Percentiles rank a stretch among this genome's conserved stretches.
Conservation (phyloP, 2,888 invertebrate genomes). For the Leptogaster cylindrica region DNA sequence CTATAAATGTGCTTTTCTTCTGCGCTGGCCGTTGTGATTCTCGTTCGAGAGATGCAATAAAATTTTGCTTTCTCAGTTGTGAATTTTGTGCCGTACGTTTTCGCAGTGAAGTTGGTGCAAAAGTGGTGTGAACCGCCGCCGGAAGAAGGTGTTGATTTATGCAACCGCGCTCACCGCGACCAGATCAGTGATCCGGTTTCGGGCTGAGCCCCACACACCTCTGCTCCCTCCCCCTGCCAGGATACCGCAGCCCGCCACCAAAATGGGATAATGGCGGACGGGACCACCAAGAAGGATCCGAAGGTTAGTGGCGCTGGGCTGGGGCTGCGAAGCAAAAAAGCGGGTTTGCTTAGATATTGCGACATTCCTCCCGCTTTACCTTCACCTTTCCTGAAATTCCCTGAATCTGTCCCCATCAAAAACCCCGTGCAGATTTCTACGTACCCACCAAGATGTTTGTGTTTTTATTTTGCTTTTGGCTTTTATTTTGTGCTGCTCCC, state of each 20-base stretch:
- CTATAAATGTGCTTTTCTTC: no score
- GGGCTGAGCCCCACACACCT: slow-evolving; percentile 21
- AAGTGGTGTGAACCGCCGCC: slow-evolving; percentile 7
- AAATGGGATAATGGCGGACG: slow-evolving; percentile 42
- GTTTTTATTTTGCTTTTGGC: slow-evolving; percentile 15
- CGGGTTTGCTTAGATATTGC: no score
- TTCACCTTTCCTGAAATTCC: no score
- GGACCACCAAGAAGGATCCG: slow-evolving; percentile 17
- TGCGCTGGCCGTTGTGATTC: background rate
- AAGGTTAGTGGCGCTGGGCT: slow-evolving; percentile 27
- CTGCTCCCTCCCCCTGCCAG: background rate
- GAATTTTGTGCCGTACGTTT: slow-evolving; percentile 21
- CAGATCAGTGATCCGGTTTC: background rate
- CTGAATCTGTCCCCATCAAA: no score
- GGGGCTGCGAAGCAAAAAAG: background rate
- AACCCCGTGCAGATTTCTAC: background rate
- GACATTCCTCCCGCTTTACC: no score
- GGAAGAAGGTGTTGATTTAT: background rate
- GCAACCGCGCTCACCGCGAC: background rate
- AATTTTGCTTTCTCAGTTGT: slow-evolving; percentile 7
- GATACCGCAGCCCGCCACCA: slow-evolving; percentile 22
- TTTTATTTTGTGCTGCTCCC: background rate
- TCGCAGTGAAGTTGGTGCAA: slow-evolving; percentile 3
- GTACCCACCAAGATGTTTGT: background rate
- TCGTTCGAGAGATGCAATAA: background rate